Evolutionary conservation across 1,140 invertebrate genomes (phyloP).

Genomic region (Oreohelix idahoensis): DNA sequence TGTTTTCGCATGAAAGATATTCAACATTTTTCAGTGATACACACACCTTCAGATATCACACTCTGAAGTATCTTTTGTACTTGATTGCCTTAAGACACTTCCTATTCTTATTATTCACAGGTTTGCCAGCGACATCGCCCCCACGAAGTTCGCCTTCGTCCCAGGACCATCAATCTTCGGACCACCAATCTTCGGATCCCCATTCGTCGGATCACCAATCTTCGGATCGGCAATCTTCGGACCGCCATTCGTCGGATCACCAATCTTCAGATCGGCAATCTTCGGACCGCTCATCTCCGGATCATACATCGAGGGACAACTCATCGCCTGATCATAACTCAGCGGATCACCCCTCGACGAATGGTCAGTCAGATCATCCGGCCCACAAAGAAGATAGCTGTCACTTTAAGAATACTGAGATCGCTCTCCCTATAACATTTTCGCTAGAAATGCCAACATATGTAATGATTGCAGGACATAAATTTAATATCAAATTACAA

Average conservation of each 20-base stretch:
- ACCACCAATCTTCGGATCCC: neutral
- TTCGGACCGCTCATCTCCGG: neutral
- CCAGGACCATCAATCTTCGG: neutral
- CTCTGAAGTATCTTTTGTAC: no score
- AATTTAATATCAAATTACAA: constrained; percentile 27
- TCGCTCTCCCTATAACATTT: constrained; percentile 33
- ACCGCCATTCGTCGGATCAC: neutral
- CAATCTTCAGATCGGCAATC: neutral
- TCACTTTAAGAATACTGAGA: constrained; percentile 28
- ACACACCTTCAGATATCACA: no score
- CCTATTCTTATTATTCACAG: no score
- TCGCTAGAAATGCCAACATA: constrained; percentile 33
- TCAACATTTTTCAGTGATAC: no score
- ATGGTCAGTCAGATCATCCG: no score
- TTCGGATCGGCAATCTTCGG: neutral
- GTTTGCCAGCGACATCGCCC: neutral
- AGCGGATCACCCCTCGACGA: neutral
- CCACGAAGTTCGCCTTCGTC: neutral
- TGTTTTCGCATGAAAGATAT: no score
- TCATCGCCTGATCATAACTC: neutral
- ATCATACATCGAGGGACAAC: neutral
- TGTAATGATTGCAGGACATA: constrained; percentile 29
- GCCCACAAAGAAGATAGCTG: neutral
- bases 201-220: neutral
- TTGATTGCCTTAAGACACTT: no score